phyloP scores from a whole-genome alignment of 2,113 vertebrate species.

The Corythornis madagascariensis region DNA sequence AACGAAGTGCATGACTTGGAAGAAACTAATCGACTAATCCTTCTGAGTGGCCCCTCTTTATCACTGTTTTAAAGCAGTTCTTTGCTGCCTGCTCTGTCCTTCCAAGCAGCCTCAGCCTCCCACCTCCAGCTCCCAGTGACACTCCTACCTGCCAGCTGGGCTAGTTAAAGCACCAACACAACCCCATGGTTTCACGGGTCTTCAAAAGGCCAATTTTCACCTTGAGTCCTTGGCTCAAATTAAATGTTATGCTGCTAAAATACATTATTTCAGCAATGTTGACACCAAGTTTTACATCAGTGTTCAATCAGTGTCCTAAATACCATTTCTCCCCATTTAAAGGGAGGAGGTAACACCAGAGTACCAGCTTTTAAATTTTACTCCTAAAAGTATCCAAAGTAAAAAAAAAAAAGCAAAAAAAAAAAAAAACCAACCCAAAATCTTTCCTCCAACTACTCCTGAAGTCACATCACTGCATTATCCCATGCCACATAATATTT shows the following conservation, averaged over 20 bases:
- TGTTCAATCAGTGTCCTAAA: not conserved
- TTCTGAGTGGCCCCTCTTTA: not conserved
- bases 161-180: not conserved
- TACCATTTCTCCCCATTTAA: not conserved
- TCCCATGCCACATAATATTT: not conserved
- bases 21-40: not conserved
- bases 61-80: not conserved
- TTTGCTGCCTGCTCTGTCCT: not conserved
- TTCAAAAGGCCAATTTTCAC: not conserved
- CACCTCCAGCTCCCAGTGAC: fast-evolving
- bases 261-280: not conserved
- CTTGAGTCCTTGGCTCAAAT: not conserved
- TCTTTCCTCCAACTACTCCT: not conserved
- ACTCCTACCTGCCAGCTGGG: not conserved
- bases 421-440: not conserved
- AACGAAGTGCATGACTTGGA: not conserved
- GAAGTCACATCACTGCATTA: not conserved
- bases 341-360: not conserved
- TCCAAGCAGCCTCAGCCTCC: not conserved
- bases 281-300: not conserved
- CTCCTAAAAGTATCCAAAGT: not conserved
- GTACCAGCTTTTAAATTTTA: not conserved
- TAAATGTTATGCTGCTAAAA: not conserved
- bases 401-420: not conserved
- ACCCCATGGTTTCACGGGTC: fast-evolving